Percentiles rank a stretch among this genome's conserved stretches.
Conservation (phyloP, 2,113 vertebrate species). For the Pollimyrus isidori region DNA sequence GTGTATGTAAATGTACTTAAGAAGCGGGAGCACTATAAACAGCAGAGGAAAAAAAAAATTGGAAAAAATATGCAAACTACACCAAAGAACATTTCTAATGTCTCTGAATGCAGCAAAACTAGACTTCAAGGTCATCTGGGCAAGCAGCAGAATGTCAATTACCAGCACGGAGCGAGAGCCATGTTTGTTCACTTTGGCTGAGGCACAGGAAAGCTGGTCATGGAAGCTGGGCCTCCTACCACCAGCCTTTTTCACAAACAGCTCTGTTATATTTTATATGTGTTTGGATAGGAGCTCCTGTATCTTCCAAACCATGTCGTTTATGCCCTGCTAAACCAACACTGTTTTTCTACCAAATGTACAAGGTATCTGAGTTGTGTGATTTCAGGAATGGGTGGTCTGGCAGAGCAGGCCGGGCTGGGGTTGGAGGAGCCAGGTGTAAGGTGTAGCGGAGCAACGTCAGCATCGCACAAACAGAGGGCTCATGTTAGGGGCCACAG, state of each 20-base stretch:
- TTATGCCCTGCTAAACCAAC: slow-evolving; percentile 32
- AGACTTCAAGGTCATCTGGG: not conserved
- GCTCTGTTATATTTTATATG: not conserved
- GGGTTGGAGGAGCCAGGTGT: slow-evolving; percentile 24
- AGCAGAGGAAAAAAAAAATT: not conserved
- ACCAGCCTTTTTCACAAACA: not conserved
- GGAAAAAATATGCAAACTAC: not conserved
- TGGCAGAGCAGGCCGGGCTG: not conserved
- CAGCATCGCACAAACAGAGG: not conserved
- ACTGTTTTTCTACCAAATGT: slow-evolving; percentile 24
- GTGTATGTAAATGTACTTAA: not conserved
- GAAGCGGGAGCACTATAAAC: not conserved
- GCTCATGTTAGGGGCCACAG: not conserved
- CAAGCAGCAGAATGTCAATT: not conserved
- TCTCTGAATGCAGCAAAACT: not conserved
- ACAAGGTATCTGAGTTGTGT: slow-evolving; percentile 26
- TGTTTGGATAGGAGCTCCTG: not conserved
- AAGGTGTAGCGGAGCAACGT: slow-evolving; percentile 26
- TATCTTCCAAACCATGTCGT: not conserved
- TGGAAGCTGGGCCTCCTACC: not conserved
- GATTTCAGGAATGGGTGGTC: slow-evolving; percentile 33
- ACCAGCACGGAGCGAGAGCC: not conserved
- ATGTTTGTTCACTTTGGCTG: not conserved
- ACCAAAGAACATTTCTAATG: not conserved
- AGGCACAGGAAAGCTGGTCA: not conserved